These are phyloP conservation scores for Cisticola juncidis DNA, from an alignment of 2,113 vertebrate species.

Conservation along the genomic window DNA sequence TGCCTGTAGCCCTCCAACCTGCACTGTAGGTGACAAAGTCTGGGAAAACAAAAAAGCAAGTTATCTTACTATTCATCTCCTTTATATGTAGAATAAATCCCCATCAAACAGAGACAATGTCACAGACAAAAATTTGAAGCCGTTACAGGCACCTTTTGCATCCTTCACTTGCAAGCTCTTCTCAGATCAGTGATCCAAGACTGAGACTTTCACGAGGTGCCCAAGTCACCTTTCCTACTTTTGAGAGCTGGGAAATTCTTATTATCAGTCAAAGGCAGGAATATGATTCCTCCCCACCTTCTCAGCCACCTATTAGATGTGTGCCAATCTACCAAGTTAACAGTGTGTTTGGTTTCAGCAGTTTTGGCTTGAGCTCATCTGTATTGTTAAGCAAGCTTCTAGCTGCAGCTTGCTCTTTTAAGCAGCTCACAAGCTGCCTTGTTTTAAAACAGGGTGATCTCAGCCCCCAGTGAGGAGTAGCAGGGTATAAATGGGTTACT, in stretches of 20 bases:
- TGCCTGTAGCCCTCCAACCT: neutral
- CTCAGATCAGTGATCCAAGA: neutral
- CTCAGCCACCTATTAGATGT: neutral
- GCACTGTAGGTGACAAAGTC: neutral
- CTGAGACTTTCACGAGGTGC: neutral
- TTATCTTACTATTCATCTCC: neutral
- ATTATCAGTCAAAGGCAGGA: neutral
- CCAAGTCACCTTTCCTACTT: neutral
- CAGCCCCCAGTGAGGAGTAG: neutral
- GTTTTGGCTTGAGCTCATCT: neutral
- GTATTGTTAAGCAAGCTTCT: neutral
- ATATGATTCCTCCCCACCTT: neutral
- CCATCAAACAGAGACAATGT: neutral
- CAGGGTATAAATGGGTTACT: neutral
- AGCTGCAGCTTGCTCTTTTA: constrained; percentile 11
- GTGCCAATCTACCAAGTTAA: neutral
- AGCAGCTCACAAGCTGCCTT: neutral
- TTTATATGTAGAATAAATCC: neutral
- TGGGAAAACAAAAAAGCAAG: neutral
- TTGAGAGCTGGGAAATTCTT: neutral
- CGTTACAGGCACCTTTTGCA: neutral
- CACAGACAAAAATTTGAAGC: neutral
- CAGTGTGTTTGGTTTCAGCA: neutral
- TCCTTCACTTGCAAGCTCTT: neutral
- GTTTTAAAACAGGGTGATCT: constrained; percentile 32